Base-by-base conservation (phyloP, 2,797 vertebrate species). In the Spinibarbus caldwelli region DNA sequence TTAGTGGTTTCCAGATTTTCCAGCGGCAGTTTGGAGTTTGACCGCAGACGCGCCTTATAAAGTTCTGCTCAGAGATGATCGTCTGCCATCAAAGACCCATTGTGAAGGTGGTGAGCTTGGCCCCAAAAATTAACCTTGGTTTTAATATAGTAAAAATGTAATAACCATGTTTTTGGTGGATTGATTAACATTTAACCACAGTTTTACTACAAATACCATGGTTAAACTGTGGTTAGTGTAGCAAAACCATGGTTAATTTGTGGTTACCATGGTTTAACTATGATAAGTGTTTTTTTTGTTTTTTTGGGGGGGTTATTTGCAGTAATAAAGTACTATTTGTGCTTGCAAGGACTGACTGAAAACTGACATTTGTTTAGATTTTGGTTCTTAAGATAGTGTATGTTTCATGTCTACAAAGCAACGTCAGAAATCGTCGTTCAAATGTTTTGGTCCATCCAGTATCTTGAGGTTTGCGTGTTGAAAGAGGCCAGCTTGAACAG, bases 21-120 rank as follows among this genome's bases (percentile, higher is more conserved):
- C 66, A 81, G 67, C 31, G 54, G 19, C 41, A 9, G 38, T 19
- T 29, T 17, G 6, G 14, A 31, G 34, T 43, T 41, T 21, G 70
- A 75, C 67, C 17, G 23, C 77, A 83, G 70, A 41, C 29, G 45
- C 12, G 17, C 38, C 73, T 75, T 38, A 62, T 66, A 84, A 87
- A 76, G 52, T 38, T 47, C 21, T 31, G 29, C 17, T 67, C 38
- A 0, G 68, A 21, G 78, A 70, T 84, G 62, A 70, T 78, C 31
- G 6, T 21, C 54, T 57, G 68, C n/a, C 72, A 54, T 87, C 52
- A 85, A 85, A 78, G 72, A 6, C 45, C 26, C 54, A 43, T 82
- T 87, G 83, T 81, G 59, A 68, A 38, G 54, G 62, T 67, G 68
- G 54, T 26, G 15, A 77, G 47, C 76, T 47, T 29, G 5, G 29